Evolutionary conservation across 2,888 invertebrate species (phyloP).

Genomic region (Aplocera efformata): DNA sequence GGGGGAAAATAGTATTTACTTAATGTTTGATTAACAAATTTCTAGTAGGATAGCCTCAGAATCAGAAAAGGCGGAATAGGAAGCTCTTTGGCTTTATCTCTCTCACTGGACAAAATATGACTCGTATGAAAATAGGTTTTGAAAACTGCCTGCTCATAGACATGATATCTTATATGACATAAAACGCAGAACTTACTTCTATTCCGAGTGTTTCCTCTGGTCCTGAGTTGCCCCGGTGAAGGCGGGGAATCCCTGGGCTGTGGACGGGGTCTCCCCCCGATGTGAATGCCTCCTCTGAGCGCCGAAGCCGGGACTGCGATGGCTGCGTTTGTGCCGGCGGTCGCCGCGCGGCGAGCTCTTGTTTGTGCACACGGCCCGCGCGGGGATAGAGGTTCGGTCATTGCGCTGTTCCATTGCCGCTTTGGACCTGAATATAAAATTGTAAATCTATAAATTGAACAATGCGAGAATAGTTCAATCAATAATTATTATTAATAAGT

Average conservation of each 20-base stretch:
- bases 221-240: conserved; percentile 46
- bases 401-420: conserved; percentile 52
- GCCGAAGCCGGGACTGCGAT: conserved; percentile 12
- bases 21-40: too few species aligned
- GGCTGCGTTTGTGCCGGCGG: conserved; percentile 12
- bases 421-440: conserved; percentile 29
- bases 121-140: too few species aligned
- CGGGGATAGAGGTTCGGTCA: conserved; percentile 18
- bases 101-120: too few species aligned
- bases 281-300: conserved; percentile 4
- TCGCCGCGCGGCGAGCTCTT: conserved; percentile 2
- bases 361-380: conserved; percentile 15
- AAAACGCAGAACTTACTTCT: not conserved
- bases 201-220: not conserved
- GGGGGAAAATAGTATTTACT: too few species aligned
- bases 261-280: conserved; percentile 14
- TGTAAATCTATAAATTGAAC: too few species aligned
- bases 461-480: too few species aligned
- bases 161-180: too few species aligned
- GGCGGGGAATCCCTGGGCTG: conserved; percentile 34
- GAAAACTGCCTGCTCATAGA: too few species aligned
- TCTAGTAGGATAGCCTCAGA: too few species aligned
- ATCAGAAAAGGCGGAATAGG: too few species aligned
- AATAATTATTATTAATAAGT: too few species aligned
- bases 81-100: too few species aligned